Conservation (phyloP, 2,888 invertebrate genomes). For the Ecdyonurus torrentis region DNA sequence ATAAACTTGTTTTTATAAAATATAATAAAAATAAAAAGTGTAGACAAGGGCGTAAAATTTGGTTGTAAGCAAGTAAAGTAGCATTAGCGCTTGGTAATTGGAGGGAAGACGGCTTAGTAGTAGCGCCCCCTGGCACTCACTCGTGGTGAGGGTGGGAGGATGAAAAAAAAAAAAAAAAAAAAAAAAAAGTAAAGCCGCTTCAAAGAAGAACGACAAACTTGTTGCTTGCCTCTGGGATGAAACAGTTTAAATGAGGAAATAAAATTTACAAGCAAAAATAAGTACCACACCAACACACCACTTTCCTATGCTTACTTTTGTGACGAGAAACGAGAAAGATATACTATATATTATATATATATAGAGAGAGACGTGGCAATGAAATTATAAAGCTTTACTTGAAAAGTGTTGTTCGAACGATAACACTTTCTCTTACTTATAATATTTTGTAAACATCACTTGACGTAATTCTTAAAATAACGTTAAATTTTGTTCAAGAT, state of each 20-base stretch:
- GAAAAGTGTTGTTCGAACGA: no score
- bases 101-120: neutral
- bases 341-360: no score
- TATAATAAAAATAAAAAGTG: no score
- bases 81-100: neutral
- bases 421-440: no score
- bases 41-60: neutral
- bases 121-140: neutral
- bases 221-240: conserved; percentile 2
- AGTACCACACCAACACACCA: neutral
- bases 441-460: no score
- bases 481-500: no score
- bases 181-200: neutral
- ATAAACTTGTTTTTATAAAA: no score
- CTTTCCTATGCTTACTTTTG: neutral
- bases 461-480: no score
- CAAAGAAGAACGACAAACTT: neutral
- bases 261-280: conserved; percentile 2
- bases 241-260: neutral
- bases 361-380: no score
- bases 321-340: neutral
- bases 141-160: neutral
- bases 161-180: no score
- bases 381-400: no score
- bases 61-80: neutral